Base-by-base conservation (phyloP, 2,797 vertebrate genomes). In the Mastacembelus armatus region DNA sequence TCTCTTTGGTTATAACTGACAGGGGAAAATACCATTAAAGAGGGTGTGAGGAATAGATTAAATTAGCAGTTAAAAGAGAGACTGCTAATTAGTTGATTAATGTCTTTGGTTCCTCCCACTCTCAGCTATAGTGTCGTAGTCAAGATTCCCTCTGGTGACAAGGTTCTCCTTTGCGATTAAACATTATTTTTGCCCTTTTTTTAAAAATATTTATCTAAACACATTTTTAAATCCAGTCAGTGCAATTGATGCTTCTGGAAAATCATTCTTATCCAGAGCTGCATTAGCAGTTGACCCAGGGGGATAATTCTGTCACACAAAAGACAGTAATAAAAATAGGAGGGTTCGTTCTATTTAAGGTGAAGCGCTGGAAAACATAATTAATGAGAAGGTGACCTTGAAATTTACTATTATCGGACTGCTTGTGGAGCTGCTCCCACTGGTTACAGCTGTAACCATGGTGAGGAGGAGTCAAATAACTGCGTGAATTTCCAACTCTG, bases 81-180 rank as follows among this genome's bases (percentile, higher is more conserved):
- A 81, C 82, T 80, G 78, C 89, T 93, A 93, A 94, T 94, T 92
- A 93, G 91, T 90, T 91, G 92, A 94, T 94, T 91, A 88, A 92
- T 91, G 90, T 85, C 77, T 84, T 65, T 15, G 66, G 68, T 80
- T 69, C 80, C 71, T 69, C 83, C 83, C 71, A 71, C 74, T 71
- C 74, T 77, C 51, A 70, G 71, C 62, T 69, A 7, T 32, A 58
- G 63, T 70, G 54, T 58, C 35, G 8, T 70, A 51, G 45, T 84
- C 68, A 43, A 70, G 57, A 70, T 76, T 69, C 62, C 43, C 76
- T 62, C 27, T 52, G 38, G 56, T 72, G 61, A 77, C 64, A 68
- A 71, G 21, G 12, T 7, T 54, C 24, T 59, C 61, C 38, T 35
- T 33, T 42, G 57, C 63, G 57, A 77, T 60, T 29, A 67, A 65